Conservation (phyloP, 2,888 invertebrate species). For the Strigamia crassipes region DNA sequence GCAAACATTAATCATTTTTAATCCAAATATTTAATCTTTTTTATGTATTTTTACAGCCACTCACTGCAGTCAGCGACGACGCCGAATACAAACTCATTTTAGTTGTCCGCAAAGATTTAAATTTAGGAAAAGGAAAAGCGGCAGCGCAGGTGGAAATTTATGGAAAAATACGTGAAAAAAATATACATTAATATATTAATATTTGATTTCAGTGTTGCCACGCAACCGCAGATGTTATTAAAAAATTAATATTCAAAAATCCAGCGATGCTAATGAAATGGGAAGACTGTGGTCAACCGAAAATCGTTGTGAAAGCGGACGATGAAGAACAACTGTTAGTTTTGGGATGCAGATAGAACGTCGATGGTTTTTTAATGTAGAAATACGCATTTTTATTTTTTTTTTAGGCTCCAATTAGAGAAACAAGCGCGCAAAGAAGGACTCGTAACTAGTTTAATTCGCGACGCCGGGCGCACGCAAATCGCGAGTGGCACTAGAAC, state of each 20-base stretch:
- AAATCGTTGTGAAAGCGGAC: constrained; percentile 82
- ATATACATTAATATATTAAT: background rate
- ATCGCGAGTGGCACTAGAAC: constrained; percentile 86
- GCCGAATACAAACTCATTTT: constrained; percentile 73
- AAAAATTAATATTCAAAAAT: constrained; percentile 68
- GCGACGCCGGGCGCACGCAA: constrained; percentile 93
- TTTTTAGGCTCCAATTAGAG: constrained; percentile 65
- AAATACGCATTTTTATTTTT: background rate
- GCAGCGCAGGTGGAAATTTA: constrained; percentile 71
- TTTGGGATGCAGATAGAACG: too few species aligned
- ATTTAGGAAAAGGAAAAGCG: constrained; percentile 94
- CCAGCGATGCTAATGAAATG: constrained; percentile 69
- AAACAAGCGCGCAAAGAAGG: constrained; percentile 72
- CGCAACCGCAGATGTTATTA: constrained; percentile 86
- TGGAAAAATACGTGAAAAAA: background rate
- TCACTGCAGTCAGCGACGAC: background rate
- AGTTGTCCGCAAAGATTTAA: constrained; percentile 84
- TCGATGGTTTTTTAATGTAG: background rate
- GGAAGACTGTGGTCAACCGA: constrained; percentile 79
- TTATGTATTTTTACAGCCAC: background rate
- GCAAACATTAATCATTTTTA: background rate
- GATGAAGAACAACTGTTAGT: constrained; percentile 70
- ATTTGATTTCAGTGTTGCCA: constrained; percentile 73
- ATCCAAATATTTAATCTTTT: background rate
- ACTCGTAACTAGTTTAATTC: constrained; percentile 74